phyloP scores from a whole-genome alignment of 2,797 vertebrate genomes.

The Lepus oiostolus region DNA sequence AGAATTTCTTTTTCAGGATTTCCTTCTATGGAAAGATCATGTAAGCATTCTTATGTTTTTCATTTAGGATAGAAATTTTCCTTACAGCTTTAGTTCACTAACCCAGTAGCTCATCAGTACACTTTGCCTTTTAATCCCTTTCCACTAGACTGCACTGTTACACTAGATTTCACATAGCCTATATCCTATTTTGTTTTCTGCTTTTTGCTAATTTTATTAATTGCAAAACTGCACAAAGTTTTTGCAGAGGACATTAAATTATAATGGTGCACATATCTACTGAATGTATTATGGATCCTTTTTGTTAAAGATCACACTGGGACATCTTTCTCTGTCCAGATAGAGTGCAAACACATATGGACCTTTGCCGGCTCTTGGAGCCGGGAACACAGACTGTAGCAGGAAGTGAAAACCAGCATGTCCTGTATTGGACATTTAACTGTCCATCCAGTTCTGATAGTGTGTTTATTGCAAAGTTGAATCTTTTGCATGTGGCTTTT shows the following conservation, averaged over 20 bases:
- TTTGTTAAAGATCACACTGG: background rate
- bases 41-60: background rate
- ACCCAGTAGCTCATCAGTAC: background rate
- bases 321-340: background rate
- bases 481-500: background rate
- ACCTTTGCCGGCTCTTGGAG: background rate
- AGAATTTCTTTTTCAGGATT: slow-evolving; percentile 32
- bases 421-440: background rate
- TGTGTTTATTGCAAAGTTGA: background rate
- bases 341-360: background rate
- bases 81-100: background rate
- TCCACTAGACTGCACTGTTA: slow-evolving; percentile 76
- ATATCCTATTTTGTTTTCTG: background rate
- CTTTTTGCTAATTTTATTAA: slow-evolving; percentile 65
- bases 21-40: slow-evolving; percentile 37
- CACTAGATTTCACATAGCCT: slow-evolving; percentile 43
- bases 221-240: slow-evolving; percentile 41
- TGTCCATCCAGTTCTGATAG: background rate
- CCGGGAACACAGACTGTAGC: slow-evolving; percentile 13
- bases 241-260: slow-evolving; percentile 26
- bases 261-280: background rate
- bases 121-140: slow-evolving; percentile 68
- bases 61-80: background rate
- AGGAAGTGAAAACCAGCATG: background rate
- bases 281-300: background rate